phyloP scores from a whole-genome alignment of 1,140 invertebrate species.

The Stenopsyche tienmushanensis region DNA sequence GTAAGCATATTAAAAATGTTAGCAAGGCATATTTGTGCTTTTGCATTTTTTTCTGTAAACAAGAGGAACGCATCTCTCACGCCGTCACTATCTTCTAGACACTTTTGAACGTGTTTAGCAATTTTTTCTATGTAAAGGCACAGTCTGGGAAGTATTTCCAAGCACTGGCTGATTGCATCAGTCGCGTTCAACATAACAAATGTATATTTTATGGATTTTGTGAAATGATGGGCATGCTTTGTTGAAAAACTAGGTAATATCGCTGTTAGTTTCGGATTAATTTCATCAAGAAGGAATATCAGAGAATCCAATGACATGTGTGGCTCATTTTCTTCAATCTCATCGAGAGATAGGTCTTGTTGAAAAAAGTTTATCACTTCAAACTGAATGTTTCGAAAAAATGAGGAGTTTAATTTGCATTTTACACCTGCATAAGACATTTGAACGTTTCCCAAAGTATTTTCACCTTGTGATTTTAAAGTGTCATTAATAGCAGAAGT shows the following conservation, averaged over 20 bases:
- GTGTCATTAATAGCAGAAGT: constrained; percentile 45
- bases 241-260: constrained; percentile 21
- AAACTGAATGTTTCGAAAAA: constrained; percentile 34
- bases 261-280: constrained; percentile 30
- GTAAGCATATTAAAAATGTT: constrained; percentile 31
- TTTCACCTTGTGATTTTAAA: constrained; percentile 46
- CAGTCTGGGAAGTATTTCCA: constrained; percentile 33
- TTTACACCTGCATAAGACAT: constrained; percentile 18
- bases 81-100: constrained; percentile 32
- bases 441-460: neutral
- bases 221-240: constrained; percentile 28
- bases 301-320: constrained; percentile 26
- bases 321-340: constrained; percentile 11
- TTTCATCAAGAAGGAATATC: constrained; percentile 31
- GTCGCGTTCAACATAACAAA: constrained; percentile 9
- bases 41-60: constrained; percentile 31
- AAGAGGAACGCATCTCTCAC: constrained; percentile 33
- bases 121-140: constrained; percentile 34
- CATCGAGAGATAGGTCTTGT: constrained; percentile 29
- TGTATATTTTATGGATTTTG: constrained; percentile 1
- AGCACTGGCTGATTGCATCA: constrained; percentile 19
- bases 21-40: constrained; percentile 26
- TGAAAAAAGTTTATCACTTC: constrained; percentile 27
- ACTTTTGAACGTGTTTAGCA: constrained; percentile 25
- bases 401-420: constrained; percentile 30